Evolutionary conservation across 2,888 invertebrate species (phyloP).

Genomic region (Trichogramma dendrolimi): DNA sequence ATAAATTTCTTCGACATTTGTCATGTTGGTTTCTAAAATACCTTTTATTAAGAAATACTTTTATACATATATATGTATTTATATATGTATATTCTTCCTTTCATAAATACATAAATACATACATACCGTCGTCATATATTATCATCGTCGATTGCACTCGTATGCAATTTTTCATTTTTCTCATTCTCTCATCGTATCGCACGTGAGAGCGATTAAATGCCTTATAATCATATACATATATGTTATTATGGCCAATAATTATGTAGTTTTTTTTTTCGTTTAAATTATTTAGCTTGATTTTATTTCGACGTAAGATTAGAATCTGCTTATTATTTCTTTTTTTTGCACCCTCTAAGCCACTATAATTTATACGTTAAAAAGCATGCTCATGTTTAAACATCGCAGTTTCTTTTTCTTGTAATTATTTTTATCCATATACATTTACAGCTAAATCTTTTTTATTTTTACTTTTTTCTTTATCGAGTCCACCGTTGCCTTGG

Average conservation of each 20-base stretch:
- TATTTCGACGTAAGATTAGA: constrained; percentile 8
- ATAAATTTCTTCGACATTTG: neutral
- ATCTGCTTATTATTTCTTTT: constrained; percentile 2
- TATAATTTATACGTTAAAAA: constrained; percentile 9
- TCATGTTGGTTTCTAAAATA: constrained; percentile 45
- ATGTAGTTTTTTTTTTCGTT: neutral
- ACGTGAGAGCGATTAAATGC: constrained; percentile 5
- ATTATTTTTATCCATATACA: constrained; percentile 1
- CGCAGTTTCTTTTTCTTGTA: constrained; percentile 1
- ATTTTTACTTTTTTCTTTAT: constrained; percentile 16
- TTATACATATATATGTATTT: constrained; percentile 43
- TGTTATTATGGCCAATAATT: neutral
- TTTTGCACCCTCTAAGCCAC: constrained; percentile 9
- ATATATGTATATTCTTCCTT: neutral
- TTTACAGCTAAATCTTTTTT: constrained; percentile 21
- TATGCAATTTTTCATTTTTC: too few relatives aligned
- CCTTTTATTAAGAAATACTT: constrained; percentile 54
- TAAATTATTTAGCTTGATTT: neutral
- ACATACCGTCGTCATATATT: too few relatives aligned
- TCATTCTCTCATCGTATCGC: neutral
- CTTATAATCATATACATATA: neutral
- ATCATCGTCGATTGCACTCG: too few relatives aligned
- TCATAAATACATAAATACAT: too few relatives aligned
- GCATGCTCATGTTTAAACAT: neutral
- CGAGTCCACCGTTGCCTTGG: constrained; percentile 2